Evolutionary conservation across 2,113 vertebrate genomes (phyloP), one percentile per base, ranked within the genome.

Genomic region (Phrynosoma platyrhinos): DNA sequence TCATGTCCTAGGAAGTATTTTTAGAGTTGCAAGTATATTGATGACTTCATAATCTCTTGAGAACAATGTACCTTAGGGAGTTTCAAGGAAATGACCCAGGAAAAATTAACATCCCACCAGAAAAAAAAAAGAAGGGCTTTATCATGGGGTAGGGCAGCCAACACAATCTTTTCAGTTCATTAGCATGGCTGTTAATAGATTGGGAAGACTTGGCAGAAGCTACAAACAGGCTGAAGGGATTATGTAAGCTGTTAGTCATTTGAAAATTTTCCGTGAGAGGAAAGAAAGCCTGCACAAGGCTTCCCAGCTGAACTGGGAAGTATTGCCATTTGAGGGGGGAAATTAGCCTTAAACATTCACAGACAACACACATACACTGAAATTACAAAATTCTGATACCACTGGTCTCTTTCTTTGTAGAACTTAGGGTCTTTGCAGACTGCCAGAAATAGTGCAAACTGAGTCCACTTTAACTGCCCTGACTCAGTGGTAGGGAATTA

Each of bases 201-300:
- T 83, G 58, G 72, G 62, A 58, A 69, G 62, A 77, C 72, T 83
- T 88, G 80, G 80, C 80, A 83, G 80, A 42, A 83, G 40, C 62
- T 36, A 53, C 53, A 27, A 82, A 47, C 1, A 82, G 53, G 58
- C 36, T 75, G 53, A 52, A 79, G 72, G 36, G 68, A 42, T 16
- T n/a, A 18, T 30, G 55, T 23, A 32, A 82, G 58, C 72, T 88
- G 77, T 76, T 32, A 13, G 62, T 66, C 55, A 77, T 77, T 20
- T 88, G 62, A 68, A 16, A 27, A 78, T 77, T 81, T 88, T 83
- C 55, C 55, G 30, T 4, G 42, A 68, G 62, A 42, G 68, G 40
- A 83, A 68, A 86, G 55, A 82, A 83, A 77, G 30, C 72, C 52
- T 80, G n/a, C 75, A 52, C 32, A 32, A 81, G 78, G 66, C 78